Evolutionary conservation across 2,113 vertebrate genomes (phyloP).

Genomic region (Odocoileus virginianus): DNA sequence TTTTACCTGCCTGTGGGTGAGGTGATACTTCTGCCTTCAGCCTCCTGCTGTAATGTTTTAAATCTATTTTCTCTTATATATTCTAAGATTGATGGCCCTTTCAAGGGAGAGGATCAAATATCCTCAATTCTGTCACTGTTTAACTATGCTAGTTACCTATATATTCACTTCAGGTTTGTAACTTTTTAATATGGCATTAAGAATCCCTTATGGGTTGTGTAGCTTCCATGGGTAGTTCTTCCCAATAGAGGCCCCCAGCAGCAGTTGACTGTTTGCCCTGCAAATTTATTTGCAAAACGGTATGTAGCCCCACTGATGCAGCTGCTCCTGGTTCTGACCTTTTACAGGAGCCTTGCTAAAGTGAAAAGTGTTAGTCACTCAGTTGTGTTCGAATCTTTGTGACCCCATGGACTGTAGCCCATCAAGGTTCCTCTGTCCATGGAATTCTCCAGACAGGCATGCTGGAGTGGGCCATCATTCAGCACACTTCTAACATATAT

Average conservation of each 20-base stretch:
- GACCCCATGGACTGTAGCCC: not conserved
- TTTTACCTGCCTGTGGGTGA: not conserved
- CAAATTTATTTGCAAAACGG: slow-evolving; percentile 21
- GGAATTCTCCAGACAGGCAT: not conserved
- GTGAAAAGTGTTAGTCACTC: not conserved
- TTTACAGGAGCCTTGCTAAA: slow-evolving; percentile 17
- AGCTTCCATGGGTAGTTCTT: not conserved
- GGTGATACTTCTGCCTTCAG: not conserved
- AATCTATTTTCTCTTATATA: not conserved
- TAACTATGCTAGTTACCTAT: not conserved
- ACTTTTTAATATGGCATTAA: not conserved
- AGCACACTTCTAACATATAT: not conserved
- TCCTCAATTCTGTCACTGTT: not conserved
- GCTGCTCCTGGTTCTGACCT: slow-evolving; percentile 19
- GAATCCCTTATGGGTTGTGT: not conserved
- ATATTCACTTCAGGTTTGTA: not conserved
- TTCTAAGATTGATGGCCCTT: not conserved
- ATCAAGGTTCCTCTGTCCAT: not conserved
- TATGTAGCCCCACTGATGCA: not conserved
- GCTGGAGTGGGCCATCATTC: not conserved
- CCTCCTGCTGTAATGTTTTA: not conserved
- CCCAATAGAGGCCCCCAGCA: not conserved
- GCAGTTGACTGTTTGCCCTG: not conserved
- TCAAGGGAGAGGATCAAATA: not conserved
- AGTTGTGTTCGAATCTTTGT: not conserved